Evolutionary conservation across 23 tunicate genomes (phyloP).

Genomic region (Halocynthia roretzi): DNA sequence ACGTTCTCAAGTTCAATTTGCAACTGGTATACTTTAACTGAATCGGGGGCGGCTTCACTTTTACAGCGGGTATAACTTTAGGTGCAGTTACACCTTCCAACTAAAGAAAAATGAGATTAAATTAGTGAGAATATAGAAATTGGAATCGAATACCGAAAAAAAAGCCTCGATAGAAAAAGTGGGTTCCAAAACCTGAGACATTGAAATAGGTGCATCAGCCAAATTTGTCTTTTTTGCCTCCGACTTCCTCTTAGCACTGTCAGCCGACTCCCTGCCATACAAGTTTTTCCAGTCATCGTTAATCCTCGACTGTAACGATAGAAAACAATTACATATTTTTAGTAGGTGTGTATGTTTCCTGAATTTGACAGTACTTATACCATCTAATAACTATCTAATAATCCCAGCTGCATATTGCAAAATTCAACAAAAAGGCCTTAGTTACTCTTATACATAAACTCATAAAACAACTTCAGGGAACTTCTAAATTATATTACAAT

Average conservation of each 20-base stretch:
- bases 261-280: constrained; percentile 53
- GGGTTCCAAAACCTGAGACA: constrained; percentile 10
- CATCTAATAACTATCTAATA: too few species aligned
- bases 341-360: too few species aligned
- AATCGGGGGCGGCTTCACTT: constrained; percentile 43
- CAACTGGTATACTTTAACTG: constrained; percentile 66
- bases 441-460: too few species aligned
- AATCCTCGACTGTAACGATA: constrained; percentile 1
- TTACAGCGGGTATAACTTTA: constrained; percentile 5
- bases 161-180: background rate
- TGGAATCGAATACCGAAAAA: constrained; percentile 1
- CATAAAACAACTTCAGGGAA: too few species aligned
- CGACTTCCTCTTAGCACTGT: constrained; percentile 1
- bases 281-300: constrained; percentile 90
- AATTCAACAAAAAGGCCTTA: too few species aligned
- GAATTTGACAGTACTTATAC: too few species aligned
- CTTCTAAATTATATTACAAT: too few species aligned
- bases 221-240: constrained; percentile 12
- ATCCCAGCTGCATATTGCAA: too few species aligned
- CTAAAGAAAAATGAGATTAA: constrained; percentile 6
- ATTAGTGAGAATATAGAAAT: background rate
- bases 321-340: too few species aligned
- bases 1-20: constrained; percentile 43
- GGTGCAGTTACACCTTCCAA: constrained; percentile 24
- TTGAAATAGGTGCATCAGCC: constrained; percentile 25